These are phyloP conservation scores for Macquaria ambigua DNA, from an alignment of 2,113 vertebrate genomes.

Conservation along the genomic window DNA sequence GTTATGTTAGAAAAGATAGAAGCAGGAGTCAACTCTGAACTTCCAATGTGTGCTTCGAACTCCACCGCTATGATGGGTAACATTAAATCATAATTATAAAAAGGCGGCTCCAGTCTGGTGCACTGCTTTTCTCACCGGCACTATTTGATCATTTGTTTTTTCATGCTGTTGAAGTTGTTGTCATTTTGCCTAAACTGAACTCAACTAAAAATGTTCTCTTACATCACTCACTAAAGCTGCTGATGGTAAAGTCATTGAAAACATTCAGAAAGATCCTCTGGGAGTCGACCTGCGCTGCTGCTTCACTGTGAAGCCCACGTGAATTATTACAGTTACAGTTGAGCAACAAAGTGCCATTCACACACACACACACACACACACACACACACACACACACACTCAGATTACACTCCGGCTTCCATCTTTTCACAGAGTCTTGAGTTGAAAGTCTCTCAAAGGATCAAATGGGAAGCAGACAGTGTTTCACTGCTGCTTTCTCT, in stretches of 20 bases:
- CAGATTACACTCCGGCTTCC: slow-evolving; percentile 3
- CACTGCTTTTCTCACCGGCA: no score
- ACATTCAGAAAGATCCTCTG: not conserved
- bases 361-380: slow-evolving; percentile 32
- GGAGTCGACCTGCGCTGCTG: not conserved
- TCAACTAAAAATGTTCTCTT: not conserved
- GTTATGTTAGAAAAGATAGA: not conserved
- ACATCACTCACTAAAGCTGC: not conserved
- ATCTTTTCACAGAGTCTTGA: not conserved
- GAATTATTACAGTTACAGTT: slow-evolving; percentile 40
- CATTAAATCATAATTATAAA: not conserved
- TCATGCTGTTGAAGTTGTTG: not conserved
- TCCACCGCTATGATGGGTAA: no score
- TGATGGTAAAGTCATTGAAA: slow-evolving; percentile 32
- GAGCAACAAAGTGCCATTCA: slow-evolving; percentile 35
- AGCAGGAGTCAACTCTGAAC: not conserved
- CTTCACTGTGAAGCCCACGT: not conserved
- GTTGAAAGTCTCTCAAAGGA: slow-evolving; percentile 24
- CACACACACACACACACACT: slow-evolving; percentile 30
- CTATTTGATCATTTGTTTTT: no score
- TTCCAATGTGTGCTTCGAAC: no score
- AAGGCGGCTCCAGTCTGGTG: no score
- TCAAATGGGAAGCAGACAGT: slow-evolving; percentile 27
- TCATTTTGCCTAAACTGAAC: not conserved
- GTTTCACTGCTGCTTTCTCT: slow-evolving; percentile 50